A percentile compares a stretch with the other conserved stretches of the same genome.
phyloP scores from a whole-genome alignment of 92 coral and sea anemone species.

The Nematostella vectensis region DNA sequence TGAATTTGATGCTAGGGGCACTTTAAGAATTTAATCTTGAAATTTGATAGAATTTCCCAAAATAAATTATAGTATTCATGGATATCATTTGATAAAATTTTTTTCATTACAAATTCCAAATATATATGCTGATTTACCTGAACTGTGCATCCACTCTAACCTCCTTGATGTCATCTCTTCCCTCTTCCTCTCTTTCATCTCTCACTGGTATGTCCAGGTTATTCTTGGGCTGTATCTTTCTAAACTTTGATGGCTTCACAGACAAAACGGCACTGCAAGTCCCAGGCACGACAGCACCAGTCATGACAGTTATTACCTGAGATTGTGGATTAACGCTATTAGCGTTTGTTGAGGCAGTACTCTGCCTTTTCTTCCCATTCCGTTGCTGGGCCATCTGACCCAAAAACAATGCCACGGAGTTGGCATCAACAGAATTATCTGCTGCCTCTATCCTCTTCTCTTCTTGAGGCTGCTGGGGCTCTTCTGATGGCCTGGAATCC shows the following conservation, averaged over 20 bases:
- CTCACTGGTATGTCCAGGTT: conserved; percentile 29
- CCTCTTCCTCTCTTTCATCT: conserved; percentile 23
- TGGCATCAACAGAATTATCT: conserved; percentile 62
- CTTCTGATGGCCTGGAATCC: not conserved
- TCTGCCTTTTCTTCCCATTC: conserved; percentile 58
- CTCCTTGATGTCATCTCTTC: conserved; percentile 14
- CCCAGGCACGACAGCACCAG: conserved; percentile 8
- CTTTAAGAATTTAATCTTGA: no score
- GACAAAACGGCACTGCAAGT: no score
- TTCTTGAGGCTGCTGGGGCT: not conserved
- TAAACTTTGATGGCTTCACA: conserved; percentile 43
- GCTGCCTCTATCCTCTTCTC: conserved; percentile 17
- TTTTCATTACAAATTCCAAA: no score
- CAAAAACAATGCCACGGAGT: conserved; percentile 81
- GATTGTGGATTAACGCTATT: not conserved
- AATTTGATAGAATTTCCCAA: no score
- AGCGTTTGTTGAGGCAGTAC: not conserved
- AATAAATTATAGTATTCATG: no score
- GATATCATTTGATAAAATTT: no score
- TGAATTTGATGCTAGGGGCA: no score
- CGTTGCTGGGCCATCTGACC: conserved; percentile 79
- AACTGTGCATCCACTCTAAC: conserved; percentile 33
- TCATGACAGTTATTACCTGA: conserved; percentile 8
- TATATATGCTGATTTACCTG: no score
- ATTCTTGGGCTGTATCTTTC: conserved; percentile 68